Conservation (phyloP, 2,113 vertebrate species). For the Sinocyclocheilus anophthalmus region DNA sequence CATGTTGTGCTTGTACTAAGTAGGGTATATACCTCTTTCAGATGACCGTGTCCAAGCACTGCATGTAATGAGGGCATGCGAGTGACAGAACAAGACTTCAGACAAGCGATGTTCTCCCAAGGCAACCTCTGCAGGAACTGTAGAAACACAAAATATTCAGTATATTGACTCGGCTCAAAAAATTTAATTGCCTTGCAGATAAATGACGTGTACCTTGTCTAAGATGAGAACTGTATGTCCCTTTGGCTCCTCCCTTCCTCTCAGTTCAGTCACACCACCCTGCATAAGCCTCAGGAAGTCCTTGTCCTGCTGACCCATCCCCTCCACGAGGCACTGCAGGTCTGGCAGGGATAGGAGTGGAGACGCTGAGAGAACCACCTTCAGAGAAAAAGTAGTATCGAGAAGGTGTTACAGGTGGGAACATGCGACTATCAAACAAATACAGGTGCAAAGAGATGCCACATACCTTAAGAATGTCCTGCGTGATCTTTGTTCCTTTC, state of each 20-base stretch:
- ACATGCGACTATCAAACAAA: not conserved
- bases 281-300: conserved; percentile 73
- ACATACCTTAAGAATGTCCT: conserved; percentile 79
- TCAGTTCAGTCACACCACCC: conserved; percentile 63
- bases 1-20: not conserved
- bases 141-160: not conserved
- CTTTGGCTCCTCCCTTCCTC: not conserved
- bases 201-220: conserved; percentile 79
- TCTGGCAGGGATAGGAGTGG: conserved; percentile 73
- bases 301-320: conserved; percentile 70
- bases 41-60: conserved; percentile 79
- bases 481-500: conserved; percentile 67
- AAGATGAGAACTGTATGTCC: conserved; percentile 85
- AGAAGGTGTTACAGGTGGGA: not conserved
- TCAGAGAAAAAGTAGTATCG: conserved; percentile 22
- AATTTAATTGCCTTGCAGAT: not conserved
- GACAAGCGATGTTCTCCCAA: conserved; percentile 84
- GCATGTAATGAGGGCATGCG: conserved; percentile 87
- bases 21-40: conserved; percentile 75
- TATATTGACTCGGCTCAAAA: not conserved
- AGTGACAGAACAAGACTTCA: conserved; percentile 77
- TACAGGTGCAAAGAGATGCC: not conserved
- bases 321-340: conserved; percentile 68
- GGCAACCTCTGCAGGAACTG: conserved; percentile 91
- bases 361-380: conserved; percentile 78